Base-by-base conservation (phyloP, 2,888 invertebrate species). In the Lochmaea crataegi region DNA sequence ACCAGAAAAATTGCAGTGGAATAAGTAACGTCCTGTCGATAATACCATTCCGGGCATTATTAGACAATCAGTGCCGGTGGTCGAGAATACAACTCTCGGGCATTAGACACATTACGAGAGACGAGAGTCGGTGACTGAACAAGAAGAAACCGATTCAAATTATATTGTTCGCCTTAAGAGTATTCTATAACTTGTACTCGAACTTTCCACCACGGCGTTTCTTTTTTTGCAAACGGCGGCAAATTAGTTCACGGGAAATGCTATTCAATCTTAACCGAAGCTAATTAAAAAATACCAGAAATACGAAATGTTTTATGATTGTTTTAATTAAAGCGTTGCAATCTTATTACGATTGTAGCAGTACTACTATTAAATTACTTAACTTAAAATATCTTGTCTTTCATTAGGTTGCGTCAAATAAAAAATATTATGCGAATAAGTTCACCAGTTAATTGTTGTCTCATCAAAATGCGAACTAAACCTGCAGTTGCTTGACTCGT, bases 51-150 rank as follows among this genome's bases (percentile, higher is more conserved):
- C 75, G 76, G 83, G 83, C 80, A 73, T 80, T 82, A 83, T 82
- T 83, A 82, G 82, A 83, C 81, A 84, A 83, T 84, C 84, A 83
- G 84, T 83, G 83, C 83, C 76, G 84, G 84, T 84, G 84, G 84
- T 84, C 84, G 83, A 74, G 71, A 61, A 71, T 76, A 74, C 75
- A 75, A 58, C 69, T 71, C 74, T 73, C 72, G 77, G 77, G 79
- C 79, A 74, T 78, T 79, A 76, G 77, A 78, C 74, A 70, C 75
- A 77, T 77, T 77, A 77, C 68, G 42, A 63, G 42, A 48, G 77
- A 73, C 73, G 75, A 42, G 61, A 63, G 61, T 72, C 75, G 75
- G 75, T 74, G 70, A 72, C 58, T 72, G 66, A 74, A 76, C 72
- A 73, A 76, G 68, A 73, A 76, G 74, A 73, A 76, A 80, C 80